Conservation (phyloP, 2,113 vertebrate genomes). For the Scomber japonicus region DNA sequence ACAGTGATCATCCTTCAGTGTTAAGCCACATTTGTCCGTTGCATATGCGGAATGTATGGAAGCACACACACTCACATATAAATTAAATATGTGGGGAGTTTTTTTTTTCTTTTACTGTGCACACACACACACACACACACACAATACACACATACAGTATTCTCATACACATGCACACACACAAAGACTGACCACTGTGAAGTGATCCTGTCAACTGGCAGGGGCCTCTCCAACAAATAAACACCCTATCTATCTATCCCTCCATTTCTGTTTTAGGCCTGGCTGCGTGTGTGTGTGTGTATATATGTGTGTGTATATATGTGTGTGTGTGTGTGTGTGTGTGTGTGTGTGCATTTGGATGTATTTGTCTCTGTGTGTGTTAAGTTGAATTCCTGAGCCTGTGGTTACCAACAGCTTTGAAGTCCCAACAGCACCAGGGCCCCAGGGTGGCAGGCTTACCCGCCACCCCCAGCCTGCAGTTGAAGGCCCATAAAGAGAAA, state of each 20-base stretch:
- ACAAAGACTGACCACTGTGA: constrained; percentile 56
- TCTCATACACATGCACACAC: constrained; percentile 2
- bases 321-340: constrained; percentile 4
- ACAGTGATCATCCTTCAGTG: constrained; percentile 5
- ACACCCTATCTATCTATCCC: constrained; percentile 57
- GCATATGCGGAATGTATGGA: not conserved
- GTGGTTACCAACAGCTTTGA: constrained; percentile 85
- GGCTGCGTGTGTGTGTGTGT: not conserved
- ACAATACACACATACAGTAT: not conserved
- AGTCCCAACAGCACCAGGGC: constrained; percentile 74
- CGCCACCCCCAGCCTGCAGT: constrained; percentile 62
- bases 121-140: not conserved
- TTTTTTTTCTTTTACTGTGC: not conserved
- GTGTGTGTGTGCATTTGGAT: not conserved
- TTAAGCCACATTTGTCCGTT: not conserved
- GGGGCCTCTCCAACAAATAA: constrained; percentile 77
- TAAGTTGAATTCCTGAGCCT: constrained; percentile 81
- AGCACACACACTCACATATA: not conserved
- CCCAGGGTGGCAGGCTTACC: constrained; percentile 71
- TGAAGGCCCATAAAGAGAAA: constrained; percentile 82
- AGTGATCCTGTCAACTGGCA: constrained; percentile 70
- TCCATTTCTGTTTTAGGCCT: constrained; percentile 25
- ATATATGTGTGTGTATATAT: constrained; percentile 16
- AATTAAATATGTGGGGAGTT: not conserved
- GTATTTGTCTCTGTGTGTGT: constrained; percentile 45